Evolutionary conservation across 2,888 invertebrate genomes (phyloP).

Genomic region (Alitta virens): DNA sequence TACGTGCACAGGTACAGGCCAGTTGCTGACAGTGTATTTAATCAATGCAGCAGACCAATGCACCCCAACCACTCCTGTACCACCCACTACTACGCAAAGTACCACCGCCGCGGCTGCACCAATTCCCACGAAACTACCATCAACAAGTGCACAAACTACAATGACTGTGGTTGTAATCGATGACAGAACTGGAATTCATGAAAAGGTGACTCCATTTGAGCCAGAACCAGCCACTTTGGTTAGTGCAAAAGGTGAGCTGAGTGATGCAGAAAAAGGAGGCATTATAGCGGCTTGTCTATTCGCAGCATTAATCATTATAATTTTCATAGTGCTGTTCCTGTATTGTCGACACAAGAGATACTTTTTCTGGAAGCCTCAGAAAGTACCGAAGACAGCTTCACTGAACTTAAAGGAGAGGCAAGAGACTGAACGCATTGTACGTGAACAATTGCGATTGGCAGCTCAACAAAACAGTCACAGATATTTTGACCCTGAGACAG

Average conservation of each 20-base stretch:
- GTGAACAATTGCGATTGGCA: too few relatives aligned
- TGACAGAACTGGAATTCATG: neutral
- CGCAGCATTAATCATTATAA: slow-evolving; percentile 2
- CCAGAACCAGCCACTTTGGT: neutral
- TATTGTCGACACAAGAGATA: slow-evolving; percentile 15
- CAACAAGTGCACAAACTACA: neutral
- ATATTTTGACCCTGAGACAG: too few relatives aligned
- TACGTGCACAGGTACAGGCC: neutral
- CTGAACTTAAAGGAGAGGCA: neutral
- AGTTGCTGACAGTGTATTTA: neutral
- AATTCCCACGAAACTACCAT: neutral
- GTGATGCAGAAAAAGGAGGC: neutral
- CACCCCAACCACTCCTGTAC: neutral
- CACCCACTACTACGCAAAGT: neutral
- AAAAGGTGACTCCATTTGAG: neutral
- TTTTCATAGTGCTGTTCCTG: neutral
- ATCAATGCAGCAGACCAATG: slow-evolving; percentile 1
- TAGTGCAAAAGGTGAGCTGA: neutral
- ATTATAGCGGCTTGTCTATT: slow-evolving; percentile 8
- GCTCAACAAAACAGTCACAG: too few relatives aligned
- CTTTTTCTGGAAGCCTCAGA: slow-evolving; percentile 15
- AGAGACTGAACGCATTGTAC: too few relatives aligned
- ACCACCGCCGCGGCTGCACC: neutral
- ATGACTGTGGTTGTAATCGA: neutral
- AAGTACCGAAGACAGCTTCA: neutral